phyloP scores from a whole-genome alignment of 2,888 invertebrate genomes.

The Agriopis aurantiaria region DNA sequence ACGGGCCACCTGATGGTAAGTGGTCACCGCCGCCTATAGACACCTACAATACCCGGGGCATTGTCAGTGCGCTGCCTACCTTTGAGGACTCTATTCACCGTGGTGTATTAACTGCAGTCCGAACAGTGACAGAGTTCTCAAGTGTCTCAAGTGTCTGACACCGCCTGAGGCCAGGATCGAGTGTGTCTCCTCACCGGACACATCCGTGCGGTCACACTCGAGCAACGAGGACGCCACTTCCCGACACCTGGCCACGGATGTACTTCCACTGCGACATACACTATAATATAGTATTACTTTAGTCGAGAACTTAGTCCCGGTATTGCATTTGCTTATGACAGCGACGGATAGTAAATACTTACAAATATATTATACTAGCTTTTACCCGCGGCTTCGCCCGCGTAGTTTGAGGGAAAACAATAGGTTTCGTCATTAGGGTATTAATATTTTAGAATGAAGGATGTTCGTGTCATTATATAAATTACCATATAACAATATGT shows the following conservation, averaged over 20 bases:
- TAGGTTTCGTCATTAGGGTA: too few relatives aligned
- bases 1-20: too few relatives aligned
- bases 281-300: constrained; percentile 23
- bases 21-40: too few relatives aligned
- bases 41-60: too few relatives aligned
- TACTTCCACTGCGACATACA: constrained; percentile 52
- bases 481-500: too few relatives aligned
- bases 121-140: not conserved
- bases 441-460: too few relatives aligned
- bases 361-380: too few relatives aligned
- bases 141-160: constrained; percentile 1
- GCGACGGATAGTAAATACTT: not conserved
- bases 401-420: too few relatives aligned
- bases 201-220: constrained; percentile 32
- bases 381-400: too few relatives aligned
- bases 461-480: too few relatives aligned
- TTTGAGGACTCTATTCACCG: too few relatives aligned
- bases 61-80: too few relatives aligned
- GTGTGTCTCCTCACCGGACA: constrained; percentile 8
- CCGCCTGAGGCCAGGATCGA: constrained; percentile 1
- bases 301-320: constrained; percentile 15
- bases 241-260: constrained; percentile 68
- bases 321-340: constrained; percentile 12
- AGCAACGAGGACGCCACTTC: constrained; percentile 73
- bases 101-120: not conserved